A percentile compares a stretch with the other conserved stretches of the same genome.
phyloP scores from a whole-genome alignment of 2,797 vertebrate genomes.

The Heterohyrax brucei region DNA sequence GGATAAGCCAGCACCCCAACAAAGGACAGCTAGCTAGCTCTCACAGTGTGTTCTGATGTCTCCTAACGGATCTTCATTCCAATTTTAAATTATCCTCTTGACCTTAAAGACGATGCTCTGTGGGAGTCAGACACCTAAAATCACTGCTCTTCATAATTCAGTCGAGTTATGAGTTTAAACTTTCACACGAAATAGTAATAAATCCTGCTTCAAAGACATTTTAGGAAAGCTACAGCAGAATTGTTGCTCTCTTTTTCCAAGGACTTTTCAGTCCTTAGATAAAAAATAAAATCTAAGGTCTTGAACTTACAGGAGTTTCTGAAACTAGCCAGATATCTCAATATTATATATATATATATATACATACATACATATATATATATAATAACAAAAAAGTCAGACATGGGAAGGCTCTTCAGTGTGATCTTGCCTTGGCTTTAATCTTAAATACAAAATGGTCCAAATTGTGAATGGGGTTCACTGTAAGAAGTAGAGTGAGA shows the following conservation, averaged over 20 bases:
- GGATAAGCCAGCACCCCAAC: neutral
- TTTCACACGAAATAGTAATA: conserved; percentile 74
- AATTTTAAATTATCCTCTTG: conserved; percentile 80
- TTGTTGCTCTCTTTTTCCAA: conserved; percentile 20
- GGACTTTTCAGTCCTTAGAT: conserved; percentile 42
- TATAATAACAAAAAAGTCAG: neutral
- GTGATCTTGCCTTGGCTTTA: neutral
- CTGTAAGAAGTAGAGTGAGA: neutral
- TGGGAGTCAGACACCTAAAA: conserved; percentile 63
- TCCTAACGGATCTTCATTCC: conserved; percentile 30
- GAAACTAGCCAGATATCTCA: conserved; percentile 23
- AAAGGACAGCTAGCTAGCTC: conserved; percentile 51
- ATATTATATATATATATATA: neutral
- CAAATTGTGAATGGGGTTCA: neutral
- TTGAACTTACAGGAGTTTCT: conserved; percentile 19
- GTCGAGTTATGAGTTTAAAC: conserved; percentile 60
- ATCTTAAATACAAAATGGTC: conserved; percentile 39
- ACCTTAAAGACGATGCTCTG: conserved; percentile 69
- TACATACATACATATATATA: neutral
- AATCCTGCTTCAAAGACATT: conserved; percentile 47
- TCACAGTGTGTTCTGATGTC: conserved; percentile 3
- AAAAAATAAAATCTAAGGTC: neutral
- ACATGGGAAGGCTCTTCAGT: neutral
- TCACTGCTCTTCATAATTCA: conserved; percentile 54
- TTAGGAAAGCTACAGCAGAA: conserved; percentile 57